Percentiles rank a stretch among this genome's conserved stretches.
Evolutionary conservation across 2,797 vertebrate genomes (phyloP).

Genomic region (Alcedo atthis): DNA sequence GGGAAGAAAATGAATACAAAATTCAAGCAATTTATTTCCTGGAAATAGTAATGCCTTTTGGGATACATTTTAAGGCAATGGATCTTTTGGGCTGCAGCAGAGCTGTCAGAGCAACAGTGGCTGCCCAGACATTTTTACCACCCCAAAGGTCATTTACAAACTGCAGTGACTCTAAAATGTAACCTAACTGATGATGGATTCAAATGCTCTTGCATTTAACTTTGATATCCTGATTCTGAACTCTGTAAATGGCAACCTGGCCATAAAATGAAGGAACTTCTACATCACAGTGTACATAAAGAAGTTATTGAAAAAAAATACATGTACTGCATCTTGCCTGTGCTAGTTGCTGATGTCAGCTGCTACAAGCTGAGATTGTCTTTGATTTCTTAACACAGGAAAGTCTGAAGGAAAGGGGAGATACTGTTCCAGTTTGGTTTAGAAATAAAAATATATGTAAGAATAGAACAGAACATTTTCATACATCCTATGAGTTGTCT

Average conservation of each 20-base stretch:
- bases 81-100: not conserved
- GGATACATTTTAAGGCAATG: not conserved
- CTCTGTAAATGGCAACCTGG: not conserved
- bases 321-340: not conserved
- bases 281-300: not conserved
- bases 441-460: constrained; percentile 1
- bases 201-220: not conserved
- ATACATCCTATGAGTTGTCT: not conserved
- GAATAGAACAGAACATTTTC: not conserved
- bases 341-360: not conserved
- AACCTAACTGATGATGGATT: not conserved
- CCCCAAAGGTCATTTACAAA: constrained; percentile 34
- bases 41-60: not conserved
- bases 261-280: not conserved
- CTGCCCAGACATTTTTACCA: not conserved
- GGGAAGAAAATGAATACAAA: not conserved
- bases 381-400: not conserved
- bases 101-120: not conserved
- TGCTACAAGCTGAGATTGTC: not conserved
- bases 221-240: not conserved
- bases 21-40: not conserved
- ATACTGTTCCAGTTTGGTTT: not conserved
- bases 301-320: not conserved
- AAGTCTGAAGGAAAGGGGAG: not conserved
- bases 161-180: constrained; percentile 7